Base-by-base conservation (phyloP, 1,140 invertebrate genomes). In the Ceratosolen fusciceps region DNA sequence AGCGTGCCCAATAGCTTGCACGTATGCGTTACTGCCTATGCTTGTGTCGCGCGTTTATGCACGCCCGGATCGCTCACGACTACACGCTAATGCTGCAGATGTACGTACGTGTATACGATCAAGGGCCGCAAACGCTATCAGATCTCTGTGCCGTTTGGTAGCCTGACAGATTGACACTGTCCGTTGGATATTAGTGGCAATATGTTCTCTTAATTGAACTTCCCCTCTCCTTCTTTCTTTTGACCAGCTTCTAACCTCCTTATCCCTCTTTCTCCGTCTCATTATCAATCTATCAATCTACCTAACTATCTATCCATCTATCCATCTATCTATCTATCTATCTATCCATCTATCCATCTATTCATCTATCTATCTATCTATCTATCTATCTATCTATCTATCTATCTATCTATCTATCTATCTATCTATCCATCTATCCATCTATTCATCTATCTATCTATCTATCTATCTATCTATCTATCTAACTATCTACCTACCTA, bases 171-270 rank as follows among this genome's bases (percentile, higher is more conserved):
- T 88, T 86, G 87, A 87, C 87, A 87, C 87, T 87, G 86, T 89
- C 85, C 85, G 84, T 84, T 83, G 74, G 82, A 88, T 88, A 88
- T 90, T 89, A 89, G 87, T 86, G 86, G 85, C 87, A 88, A 90
- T 89, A 88, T 89, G 88, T 88, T 89, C 82, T 81, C 86, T 87
- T 89, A 88, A 90, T 90, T 89, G 85, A 89, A 88, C 75, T 81
- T 80, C 76, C 80, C 75, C 81, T 82, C 83, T 76, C 71, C 56
- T 34, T 39, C n/a, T 65, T 52, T 82, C 29, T 62, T 62, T 58
- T 39, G 19, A 47, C 34, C 77, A 56, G 26, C 56, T 56, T 34
- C 29, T 81, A 16, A 21, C 54, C 58, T 62, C 58, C 26, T 5
- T 31, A 24, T 58, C 58, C 16, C 34, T 56, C 74, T 67, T 56